These are phyloP conservation scores for Drosophila subquinaria DNA, from an alignment of 2,888 invertebrate species.

Conservation along the genomic window DNA sequence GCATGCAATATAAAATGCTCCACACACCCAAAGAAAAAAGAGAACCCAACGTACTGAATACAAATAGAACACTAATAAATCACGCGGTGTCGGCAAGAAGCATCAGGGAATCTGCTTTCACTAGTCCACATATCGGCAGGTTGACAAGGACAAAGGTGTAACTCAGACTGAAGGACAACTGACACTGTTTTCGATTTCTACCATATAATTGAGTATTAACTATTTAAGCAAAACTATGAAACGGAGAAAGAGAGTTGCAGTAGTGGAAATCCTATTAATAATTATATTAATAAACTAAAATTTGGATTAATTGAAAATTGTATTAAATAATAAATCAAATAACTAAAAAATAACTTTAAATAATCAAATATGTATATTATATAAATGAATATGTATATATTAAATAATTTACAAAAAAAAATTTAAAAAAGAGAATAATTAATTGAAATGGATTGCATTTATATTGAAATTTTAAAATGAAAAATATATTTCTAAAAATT, in stretches of 20 bases:
- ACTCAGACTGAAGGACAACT: conserved; percentile 22
- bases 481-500: background rate
- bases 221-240: background rate
- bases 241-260: background rate
- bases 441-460: background rate
- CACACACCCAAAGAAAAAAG: conserved; percentile 10
- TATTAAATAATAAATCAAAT: background rate
- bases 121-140: conserved; percentile 49
- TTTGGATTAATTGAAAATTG: no score
- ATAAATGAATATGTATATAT: background rate
- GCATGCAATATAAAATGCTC: conserved; percentile 45
- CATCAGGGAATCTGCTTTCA: conserved; percentile 40
- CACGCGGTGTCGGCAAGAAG: conserved; percentile 37
- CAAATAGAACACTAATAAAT: conserved; percentile 69
- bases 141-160: conserved; percentile 25
- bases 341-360: background rate
- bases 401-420: no score
- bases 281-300: background rate
- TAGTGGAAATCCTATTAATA: background rate
- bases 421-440: background rate
- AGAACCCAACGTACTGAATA: conserved; percentile 20
- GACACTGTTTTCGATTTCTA: conserved; percentile 11
- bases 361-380: no score
- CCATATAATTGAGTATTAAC: no score
- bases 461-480: background rate